Evolutionary conservation across 2,113 vertebrate genomes (phyloP).

Genomic region (Calyptomena viridis): DNA sequence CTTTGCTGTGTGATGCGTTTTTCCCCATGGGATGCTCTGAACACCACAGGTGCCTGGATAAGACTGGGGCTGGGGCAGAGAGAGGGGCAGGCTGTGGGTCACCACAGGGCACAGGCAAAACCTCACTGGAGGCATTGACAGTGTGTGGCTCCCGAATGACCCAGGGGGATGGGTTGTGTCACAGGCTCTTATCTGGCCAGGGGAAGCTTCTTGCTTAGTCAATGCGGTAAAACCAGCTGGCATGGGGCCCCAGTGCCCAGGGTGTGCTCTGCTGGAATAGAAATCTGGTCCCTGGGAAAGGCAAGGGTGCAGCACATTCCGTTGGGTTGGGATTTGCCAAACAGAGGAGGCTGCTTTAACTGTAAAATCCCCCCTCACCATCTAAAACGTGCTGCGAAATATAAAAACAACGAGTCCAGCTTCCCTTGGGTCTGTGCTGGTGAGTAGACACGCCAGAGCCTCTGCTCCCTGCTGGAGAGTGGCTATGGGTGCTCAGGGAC

Average conservation of each 20-base stretch:
- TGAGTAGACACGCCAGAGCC: accelerated
- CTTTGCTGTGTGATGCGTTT: not conserved
- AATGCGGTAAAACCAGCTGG: not conserved
- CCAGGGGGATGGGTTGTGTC: not conserved
- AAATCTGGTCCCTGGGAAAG: not conserved
- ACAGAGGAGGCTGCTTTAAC: not conserved
- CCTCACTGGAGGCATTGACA: not conserved
- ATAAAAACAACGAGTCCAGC: not conserved
- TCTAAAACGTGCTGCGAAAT: not conserved
- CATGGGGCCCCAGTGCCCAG: accelerated
- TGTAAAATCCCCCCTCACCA: not conserved
- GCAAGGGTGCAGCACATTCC: not conserved
- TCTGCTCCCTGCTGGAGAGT: not conserved
- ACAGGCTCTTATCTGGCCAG: not conserved
- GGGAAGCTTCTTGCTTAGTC: not conserved
- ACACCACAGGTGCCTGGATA: not conserved
- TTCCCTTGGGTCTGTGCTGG: not conserved
- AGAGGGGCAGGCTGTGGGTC: not conserved
- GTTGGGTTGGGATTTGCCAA: not conserved
- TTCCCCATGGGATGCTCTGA: not conserved
- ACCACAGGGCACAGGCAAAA: not conserved
- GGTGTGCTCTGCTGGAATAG: not conserved
- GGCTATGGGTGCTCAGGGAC: not conserved
- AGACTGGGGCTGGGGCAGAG: not conserved
- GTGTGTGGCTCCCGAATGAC: not conserved